Percentiles rank a stretch among this genome's conserved stretches.
These are phyloP conservation scores for Zeugodacus cucurbitae DNA, from an alignment of 1,140 invertebrate genomes.

Conservation along the genomic window DNA sequence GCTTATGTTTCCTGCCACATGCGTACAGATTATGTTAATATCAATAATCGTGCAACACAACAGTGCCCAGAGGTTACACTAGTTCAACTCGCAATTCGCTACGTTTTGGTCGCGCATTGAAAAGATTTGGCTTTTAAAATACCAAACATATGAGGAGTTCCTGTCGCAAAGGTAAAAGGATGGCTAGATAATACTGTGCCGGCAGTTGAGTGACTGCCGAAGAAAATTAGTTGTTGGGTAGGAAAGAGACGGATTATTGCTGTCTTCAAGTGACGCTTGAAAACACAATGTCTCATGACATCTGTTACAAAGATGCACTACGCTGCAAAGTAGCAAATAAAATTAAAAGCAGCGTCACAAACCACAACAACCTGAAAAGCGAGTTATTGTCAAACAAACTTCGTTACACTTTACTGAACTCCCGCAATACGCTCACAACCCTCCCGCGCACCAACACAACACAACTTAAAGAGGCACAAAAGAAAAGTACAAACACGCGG, in stretches of 20 bases:
- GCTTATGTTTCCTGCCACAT: background rate
- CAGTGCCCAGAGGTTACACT: background rate
- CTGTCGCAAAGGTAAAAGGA: background rate
- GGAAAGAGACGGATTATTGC: background rate
- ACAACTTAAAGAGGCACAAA: background rate
- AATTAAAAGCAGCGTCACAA: background rate
- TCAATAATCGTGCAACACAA: background rate
- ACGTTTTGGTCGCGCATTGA: background rate
- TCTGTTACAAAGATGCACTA: background rate
- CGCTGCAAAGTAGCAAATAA: background rate
- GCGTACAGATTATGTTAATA: background rate
- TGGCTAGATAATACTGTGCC: background rate
- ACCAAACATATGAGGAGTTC: background rate
- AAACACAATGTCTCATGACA: conserved; percentile 30
- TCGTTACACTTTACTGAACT: background rate
- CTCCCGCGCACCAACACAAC: background rate
- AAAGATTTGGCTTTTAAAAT: background rate
- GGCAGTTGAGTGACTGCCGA: background rate
- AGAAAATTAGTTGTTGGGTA: background rate
- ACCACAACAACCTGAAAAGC: background rate
- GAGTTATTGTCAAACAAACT: background rate
- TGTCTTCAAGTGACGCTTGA: background rate
- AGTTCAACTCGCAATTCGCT: background rate
- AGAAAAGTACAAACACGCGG: background rate
- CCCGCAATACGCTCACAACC: background rate